phyloP scores from a whole-genome alignment of 2,888 invertebrate genomes.

The Pteria penguin region DNA sequence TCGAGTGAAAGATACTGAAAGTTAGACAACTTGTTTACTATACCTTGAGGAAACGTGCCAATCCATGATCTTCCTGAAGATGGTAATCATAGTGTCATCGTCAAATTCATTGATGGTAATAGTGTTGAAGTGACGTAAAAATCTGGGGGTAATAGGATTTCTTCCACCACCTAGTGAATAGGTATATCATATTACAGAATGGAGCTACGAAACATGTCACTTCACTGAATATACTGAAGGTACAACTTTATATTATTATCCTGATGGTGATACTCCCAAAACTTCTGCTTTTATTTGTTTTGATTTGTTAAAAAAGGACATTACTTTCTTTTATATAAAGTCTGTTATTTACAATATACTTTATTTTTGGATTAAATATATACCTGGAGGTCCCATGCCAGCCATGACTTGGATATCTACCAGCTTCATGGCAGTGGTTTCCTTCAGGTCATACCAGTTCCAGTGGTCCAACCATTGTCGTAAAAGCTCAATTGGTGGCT shows the following conservation, averaged over 20 bases:
- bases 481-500: conserved; percentile 95
- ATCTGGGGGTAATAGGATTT: conserved; percentile 79
- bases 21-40: no score
- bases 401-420: conserved; percentile 79
- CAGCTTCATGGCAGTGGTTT: conserved; percentile 77
- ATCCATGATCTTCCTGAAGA: conserved; percentile 79
- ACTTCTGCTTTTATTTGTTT: no score
- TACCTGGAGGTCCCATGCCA: conserved; percentile 80
- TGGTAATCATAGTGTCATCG: conserved; percentile 79
- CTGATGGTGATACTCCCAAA: no score
- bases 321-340: no score
- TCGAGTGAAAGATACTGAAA: no score
- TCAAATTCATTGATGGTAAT: conserved; percentile 80
- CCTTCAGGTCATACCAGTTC: conserved; percentile 80
- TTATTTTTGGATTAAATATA: no score
- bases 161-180: conserved; percentile 82
- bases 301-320: no score
- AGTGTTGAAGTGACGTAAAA: conserved; percentile 80
- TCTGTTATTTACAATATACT: no score
- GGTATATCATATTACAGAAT: no score
- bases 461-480: conserved; percentile 80
- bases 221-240: no score
- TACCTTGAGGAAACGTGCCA: conserved; percentile 86
- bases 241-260: no score
- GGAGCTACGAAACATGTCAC: no score